Evolutionary conservation across 2,797 vertebrate species (phyloP).

Genomic region (Hypotaenidia okinawae): DNA sequence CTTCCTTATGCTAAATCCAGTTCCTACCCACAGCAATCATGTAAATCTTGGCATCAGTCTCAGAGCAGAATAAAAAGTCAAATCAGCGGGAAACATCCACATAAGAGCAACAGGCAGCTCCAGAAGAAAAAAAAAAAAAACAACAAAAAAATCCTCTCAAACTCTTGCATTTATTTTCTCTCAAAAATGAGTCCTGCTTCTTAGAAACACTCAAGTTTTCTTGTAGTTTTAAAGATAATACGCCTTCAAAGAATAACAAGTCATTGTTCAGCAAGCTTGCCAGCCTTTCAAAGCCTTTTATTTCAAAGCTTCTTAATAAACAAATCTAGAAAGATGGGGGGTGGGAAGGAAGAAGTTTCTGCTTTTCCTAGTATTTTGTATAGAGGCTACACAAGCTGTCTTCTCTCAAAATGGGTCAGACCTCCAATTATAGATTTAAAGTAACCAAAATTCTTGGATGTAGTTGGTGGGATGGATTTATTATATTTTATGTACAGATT

Average conservation of each 20-base stretch:
- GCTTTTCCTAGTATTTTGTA: neutral
- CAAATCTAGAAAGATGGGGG: slow-evolving; percentile 37
- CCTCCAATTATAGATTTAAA: slow-evolving; percentile 25
- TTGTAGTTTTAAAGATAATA: slow-evolving; percentile 68
- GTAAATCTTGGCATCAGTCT: slow-evolving; percentile 73
- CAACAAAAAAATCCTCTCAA: slow-evolving; percentile 23
- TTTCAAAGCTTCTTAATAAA: slow-evolving; percentile 61
- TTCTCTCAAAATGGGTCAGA: slow-evolving; percentile 28
- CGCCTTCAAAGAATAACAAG: slow-evolving; percentile 55
- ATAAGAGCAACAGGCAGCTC: slow-evolving; percentile 70
- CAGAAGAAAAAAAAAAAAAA: neutral
- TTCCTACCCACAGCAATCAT: slow-evolving; percentile 59
- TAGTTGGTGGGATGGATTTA: neutral
- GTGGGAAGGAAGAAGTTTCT: neutral
- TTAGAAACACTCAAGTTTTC: slow-evolving; percentile 66
- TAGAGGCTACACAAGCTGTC: neutral
- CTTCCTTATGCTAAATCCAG: slow-evolving; percentile 72
- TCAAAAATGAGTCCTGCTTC: slow-evolving; percentile 68
- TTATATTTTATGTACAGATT: neutral
- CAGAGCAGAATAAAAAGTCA: slow-evolving; percentile 59
- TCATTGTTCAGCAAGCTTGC: slow-evolving; percentile 46
- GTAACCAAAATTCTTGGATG: neutral
- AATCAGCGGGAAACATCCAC: slow-evolving; percentile 68
- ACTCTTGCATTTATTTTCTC: slow-evolving; percentile 66
- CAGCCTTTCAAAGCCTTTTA: slow-evolving; percentile 59